These are phyloP conservation scores for Euwallacea similis DNA, from an alignment of 1,140 invertebrate species.

Conservation along the genomic window DNA sequence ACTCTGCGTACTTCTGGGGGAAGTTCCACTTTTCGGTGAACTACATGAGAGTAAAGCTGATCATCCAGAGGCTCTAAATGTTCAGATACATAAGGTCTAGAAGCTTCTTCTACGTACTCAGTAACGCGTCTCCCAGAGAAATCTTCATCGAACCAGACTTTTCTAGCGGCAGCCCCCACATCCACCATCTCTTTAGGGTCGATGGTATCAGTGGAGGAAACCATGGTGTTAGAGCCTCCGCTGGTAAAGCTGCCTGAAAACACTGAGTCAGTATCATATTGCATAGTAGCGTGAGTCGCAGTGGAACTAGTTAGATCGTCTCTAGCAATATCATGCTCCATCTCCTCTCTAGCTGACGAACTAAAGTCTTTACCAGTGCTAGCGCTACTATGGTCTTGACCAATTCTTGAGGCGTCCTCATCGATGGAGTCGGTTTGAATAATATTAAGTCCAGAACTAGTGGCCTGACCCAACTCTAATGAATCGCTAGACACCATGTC, in stretches of 20 bases:
- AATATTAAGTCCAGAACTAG: constrained; percentile 42
- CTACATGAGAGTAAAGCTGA: constrained; percentile 54
- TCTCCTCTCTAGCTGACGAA: constrained; percentile 55
- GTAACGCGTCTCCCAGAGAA: constrained; percentile 38
- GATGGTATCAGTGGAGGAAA: constrained; percentile 69
- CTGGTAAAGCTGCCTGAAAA: constrained; percentile 82
- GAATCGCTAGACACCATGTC: constrained; percentile 57
- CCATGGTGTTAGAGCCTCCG: constrained; percentile 73
- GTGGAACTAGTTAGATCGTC: constrained; percentile 73
- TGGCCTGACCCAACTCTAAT: constrained; percentile 52
- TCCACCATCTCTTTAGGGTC: constrained; percentile 55
- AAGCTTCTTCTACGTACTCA: constrained; percentile 49
- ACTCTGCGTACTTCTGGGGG: constrained; percentile 59
- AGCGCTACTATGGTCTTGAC: constrained; percentile 54
- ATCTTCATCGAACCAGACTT: constrained; percentile 55
- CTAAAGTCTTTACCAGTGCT: constrained; percentile 56
- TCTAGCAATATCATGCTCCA: constrained; percentile 67
- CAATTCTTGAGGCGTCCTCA: constrained; percentile 55
- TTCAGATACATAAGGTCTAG: constrained; percentile 56
- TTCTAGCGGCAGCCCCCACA: constrained; percentile 49
- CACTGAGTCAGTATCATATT: constrained; percentile 77
- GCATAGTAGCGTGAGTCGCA: constrained; percentile 79
- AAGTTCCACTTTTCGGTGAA: constrained; percentile 56
- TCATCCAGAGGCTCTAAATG: constrained; percentile 54
- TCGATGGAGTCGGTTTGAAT: constrained; percentile 58